Evolutionary conservation across 2,888 invertebrate species (phyloP).

Genomic region (Mythimna pallens): DNA sequence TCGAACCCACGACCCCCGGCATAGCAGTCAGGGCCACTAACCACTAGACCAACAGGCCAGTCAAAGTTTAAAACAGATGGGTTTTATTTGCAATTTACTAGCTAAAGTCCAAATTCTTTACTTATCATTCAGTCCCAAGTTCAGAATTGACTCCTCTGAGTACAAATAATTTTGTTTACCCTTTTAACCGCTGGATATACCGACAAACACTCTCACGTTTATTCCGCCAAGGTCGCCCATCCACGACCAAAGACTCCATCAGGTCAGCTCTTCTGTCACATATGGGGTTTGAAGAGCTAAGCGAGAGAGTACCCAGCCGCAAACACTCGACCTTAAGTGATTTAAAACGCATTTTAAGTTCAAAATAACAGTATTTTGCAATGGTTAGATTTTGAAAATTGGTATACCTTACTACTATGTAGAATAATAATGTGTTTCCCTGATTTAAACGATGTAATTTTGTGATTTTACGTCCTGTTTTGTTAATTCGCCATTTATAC

Average conservation of each 20-base stretch:
- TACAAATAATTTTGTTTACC: background rate
- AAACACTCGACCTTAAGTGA: no score
- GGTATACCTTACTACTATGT: background rate
- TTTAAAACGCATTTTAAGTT: background rate
- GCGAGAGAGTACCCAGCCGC: no score
- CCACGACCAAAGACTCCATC: no score
- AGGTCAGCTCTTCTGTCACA: no score
- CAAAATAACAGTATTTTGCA: background rate
- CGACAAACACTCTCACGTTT: no score
- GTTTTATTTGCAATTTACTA: background rate
- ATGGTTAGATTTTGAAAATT: background rate
- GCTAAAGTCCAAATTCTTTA: background rate
- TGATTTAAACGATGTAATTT: slow-evolving; percentile 16
- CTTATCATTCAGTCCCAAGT: background rate
- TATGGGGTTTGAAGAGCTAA: no score
- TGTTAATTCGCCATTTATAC: background rate
- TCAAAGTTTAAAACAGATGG: no score
- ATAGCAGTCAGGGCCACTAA: no score
- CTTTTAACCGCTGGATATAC: no score
- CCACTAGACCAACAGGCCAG: no score
- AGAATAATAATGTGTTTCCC: slow-evolving; percentile 30
- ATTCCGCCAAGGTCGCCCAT: no score
- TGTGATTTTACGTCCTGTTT: background rate
- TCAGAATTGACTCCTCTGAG: background rate
- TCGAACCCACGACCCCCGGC: no score